Percentiles rank a stretch among this genome's conserved stretches.
Conservation (phyloP, 2,797 vertebrate genomes). For the Dendrocincla fuliginosa region DNA sequence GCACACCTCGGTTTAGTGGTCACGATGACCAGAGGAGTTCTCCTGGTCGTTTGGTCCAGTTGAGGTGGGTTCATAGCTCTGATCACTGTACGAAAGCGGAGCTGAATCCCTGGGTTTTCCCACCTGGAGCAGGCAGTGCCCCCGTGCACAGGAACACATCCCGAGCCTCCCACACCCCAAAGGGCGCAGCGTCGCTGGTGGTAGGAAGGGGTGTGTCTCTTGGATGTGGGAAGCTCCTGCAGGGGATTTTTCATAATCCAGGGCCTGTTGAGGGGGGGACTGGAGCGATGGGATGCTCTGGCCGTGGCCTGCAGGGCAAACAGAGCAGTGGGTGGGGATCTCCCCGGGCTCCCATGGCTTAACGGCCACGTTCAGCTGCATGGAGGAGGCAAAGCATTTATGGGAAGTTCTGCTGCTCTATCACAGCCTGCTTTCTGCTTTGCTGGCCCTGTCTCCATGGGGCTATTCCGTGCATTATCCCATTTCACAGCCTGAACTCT, state of each 20-base stretch:
- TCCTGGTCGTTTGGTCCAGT: not conserved
- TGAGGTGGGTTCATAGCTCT: not conserved
- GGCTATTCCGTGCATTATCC: conserved; percentile 1
- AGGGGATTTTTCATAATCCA: conserved; percentile 55
- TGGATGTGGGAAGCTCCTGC: conserved; percentile 62
- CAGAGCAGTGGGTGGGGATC: conserved; percentile 12
- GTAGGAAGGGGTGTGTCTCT: conserved; percentile 45
- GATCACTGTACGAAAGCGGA: not conserved
- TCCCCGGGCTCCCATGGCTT: not conserved
- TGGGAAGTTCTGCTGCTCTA: not conserved
- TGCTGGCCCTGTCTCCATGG: not conserved
- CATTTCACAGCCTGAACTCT: conserved; percentile 46
- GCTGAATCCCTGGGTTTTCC: not conserved
- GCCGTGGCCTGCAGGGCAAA: conserved; percentile 24
- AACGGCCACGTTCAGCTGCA: not conserved
- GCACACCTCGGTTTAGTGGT: not conserved
- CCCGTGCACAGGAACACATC: not conserved
- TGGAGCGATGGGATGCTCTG: conserved; percentile 32
- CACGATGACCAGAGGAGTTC: not conserved
- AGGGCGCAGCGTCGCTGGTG: conserved; percentile 23
- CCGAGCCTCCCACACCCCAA: conserved; percentile 22
- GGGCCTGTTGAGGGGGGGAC: conserved; percentile 13
- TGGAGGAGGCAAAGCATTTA: conserved; percentile 34
- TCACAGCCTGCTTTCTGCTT: not conserved
- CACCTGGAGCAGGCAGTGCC: not conserved